Conservation (phyloP, 2,797 vertebrate genomes). For the Trematomus bernacchii region DNA sequence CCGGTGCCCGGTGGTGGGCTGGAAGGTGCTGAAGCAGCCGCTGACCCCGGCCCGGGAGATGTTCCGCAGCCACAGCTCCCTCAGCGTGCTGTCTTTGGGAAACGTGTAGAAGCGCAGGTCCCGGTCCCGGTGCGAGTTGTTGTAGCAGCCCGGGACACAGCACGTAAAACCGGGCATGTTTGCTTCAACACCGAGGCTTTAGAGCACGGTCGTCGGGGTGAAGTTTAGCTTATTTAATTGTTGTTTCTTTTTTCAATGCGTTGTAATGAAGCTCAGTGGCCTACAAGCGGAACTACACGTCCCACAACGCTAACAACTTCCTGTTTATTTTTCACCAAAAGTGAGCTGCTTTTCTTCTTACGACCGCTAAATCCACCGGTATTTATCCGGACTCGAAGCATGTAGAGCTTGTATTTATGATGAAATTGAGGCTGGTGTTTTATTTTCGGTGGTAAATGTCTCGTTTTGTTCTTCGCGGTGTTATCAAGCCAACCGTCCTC, state of each 20-base stretch:
- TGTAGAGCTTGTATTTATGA: accelerated
- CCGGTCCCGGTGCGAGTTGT: constrained; percentile 96
- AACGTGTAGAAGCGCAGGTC: constrained; percentile 97
- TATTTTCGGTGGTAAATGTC: constrained; percentile 26
- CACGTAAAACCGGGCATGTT: constrained; percentile 97
- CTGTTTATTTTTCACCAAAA: constrained; percentile 81
- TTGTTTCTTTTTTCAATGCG: constrained; percentile 83
- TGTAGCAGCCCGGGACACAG: constrained; percentile 99
- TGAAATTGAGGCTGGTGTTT: constrained; percentile 7
- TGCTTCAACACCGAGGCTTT: constrained; percentile 4
- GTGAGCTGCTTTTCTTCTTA: constrained; percentile 22
- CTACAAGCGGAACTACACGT: constrained; percentile 89
- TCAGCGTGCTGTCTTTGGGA: constrained; percentile 93
- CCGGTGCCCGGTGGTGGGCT: constrained; percentile 96
- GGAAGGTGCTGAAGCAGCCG: constrained; percentile 98
- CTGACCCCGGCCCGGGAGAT: constrained; percentile 97
- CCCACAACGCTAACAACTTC: constrained; percentile 89
- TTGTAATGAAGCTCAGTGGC: constrained; percentile 81
- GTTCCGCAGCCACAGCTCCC: constrained; percentile 97
- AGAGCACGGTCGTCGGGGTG: background rate
- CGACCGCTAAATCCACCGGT: constrained; percentile 10
- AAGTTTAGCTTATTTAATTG: constrained; percentile 75
- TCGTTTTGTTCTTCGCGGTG: constrained; percentile 58
- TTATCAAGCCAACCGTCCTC: constrained; percentile 46
- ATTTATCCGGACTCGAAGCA: background rate